phyloP scores from a whole-genome alignment of 1,140 invertebrate species.

The Tetragnatha versicolor region DNA sequence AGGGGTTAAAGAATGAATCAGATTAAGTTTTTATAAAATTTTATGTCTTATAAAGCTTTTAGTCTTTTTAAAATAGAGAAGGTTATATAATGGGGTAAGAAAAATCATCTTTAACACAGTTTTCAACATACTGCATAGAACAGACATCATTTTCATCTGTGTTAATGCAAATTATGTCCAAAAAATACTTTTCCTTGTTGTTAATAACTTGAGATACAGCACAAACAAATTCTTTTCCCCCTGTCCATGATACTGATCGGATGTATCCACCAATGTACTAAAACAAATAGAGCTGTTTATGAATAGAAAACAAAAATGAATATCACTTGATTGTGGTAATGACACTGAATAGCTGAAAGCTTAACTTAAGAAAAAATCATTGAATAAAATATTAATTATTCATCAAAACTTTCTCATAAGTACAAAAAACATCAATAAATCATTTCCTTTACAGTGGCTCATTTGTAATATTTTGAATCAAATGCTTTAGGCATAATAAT shows the following conservation, averaged over 20 bases:
- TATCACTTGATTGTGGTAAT: neutral
- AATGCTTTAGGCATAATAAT: neutral
- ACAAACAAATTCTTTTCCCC: conserved; percentile 17
- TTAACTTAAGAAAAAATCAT: neutral
- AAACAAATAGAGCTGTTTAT: neutral
- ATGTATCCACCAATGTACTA: conserved; percentile 30
- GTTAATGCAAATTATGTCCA: neutral
- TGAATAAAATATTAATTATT: neutral
- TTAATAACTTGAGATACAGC: conserved; percentile 1
- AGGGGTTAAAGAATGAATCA: too few species aligned
- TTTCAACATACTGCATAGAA: neutral
- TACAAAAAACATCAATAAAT: neutral
- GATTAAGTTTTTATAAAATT: too few species aligned
- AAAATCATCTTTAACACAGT: neutral
- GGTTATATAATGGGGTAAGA: neutral
- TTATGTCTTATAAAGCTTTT: neutral
- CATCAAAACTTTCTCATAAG: neutral
- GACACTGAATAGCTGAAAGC: neutral
- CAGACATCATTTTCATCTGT: neutral
- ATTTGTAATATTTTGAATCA: neutral
- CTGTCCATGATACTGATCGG: neutral
- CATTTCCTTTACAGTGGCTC: neutral
- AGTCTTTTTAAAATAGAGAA: neutral
- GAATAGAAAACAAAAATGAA: neutral
- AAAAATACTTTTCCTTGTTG: conserved; percentile 9